These are phyloP conservation scores for Gryon sp. DNA, from an alignment of 1,140 invertebrate genomes.

Conservation along the genomic window DNA sequence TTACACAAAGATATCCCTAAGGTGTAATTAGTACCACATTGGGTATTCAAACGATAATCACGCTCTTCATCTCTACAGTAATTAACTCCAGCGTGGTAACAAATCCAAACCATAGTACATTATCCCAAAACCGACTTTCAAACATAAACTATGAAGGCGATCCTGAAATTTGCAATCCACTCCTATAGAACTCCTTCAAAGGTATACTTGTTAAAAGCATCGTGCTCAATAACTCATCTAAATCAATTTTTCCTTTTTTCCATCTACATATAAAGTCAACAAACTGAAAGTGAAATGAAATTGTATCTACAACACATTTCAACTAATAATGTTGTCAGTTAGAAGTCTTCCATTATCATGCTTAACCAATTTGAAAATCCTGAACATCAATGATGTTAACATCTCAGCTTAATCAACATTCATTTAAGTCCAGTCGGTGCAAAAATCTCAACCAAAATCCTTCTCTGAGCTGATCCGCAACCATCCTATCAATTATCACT, in stretches of 20 bases:
- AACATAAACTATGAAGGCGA: conserved; percentile 8
- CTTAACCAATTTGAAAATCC: no score
- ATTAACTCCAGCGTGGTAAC: conserved; percentile 38
- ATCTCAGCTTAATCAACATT: no score
- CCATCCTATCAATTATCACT: conserved; percentile 16
- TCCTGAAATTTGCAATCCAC: conserved; percentile 9
- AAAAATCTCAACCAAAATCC: background rate
- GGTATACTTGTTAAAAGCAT: no score
- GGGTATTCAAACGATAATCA: conserved; percentile 50
- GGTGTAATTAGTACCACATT: conserved; percentile 46
- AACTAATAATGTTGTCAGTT: no score
- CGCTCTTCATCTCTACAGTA: conserved; percentile 43
- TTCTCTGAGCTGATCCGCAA: background rate
- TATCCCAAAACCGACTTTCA: background rate
- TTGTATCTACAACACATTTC: no score
- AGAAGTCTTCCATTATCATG: no score
- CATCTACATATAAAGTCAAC: no score
- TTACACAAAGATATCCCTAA: conserved; percentile 37
- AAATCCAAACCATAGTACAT: conserved; percentile 8
- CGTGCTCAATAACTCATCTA: no score
- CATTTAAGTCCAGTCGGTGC: background rate
- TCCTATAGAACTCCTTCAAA: no score
- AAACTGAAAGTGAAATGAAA: no score
- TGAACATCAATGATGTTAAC: no score
- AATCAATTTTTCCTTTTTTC: no score